phyloP scores from a whole-genome alignment of 1,140 invertebrate species.

The Epicauta chinensis region DNA sequence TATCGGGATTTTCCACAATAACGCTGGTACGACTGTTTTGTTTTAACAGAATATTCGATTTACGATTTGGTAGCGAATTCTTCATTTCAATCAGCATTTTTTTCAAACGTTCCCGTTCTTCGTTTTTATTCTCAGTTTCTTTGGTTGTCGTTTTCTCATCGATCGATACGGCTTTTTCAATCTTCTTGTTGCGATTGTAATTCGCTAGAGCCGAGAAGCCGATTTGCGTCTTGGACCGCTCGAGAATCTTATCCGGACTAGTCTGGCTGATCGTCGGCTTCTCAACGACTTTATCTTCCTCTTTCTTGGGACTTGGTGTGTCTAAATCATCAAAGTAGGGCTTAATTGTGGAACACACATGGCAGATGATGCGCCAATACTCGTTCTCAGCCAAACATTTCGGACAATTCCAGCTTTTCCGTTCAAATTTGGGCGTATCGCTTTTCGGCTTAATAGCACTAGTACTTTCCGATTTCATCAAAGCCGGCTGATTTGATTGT shows the following conservation, averaged over 20 bases:
- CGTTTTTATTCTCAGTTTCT: slow-evolving; percentile 32
- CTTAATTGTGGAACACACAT: slow-evolving; percentile 47
- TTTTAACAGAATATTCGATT: slow-evolving; percentile 26
- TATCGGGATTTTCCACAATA: slow-evolving; percentile 34
- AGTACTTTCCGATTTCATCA: slow-evolving; percentile 37
- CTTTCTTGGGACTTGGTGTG: slow-evolving; percentile 6
- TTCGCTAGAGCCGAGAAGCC: slow-evolving; percentile 32
- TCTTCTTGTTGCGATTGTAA: slow-evolving; percentile 22
- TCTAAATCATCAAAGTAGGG: slow-evolving; percentile 41
- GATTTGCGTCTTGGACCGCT: slow-evolving; percentile 40
- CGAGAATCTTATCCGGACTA: slow-evolving; percentile 23
- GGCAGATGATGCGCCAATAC: slow-evolving; percentile 51
- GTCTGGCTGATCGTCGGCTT: slow-evolving; percentile 16
- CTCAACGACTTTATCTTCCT: slow-evolving; percentile 5
- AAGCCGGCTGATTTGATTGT: slow-evolving; percentile 17
- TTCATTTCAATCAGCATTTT: slow-evolving; percentile 63
- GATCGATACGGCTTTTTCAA: slow-evolving; percentile 9
- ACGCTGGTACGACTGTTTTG: slow-evolving; percentile 31
- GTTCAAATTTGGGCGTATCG: slow-evolving; percentile 32
- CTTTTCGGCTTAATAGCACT: slow-evolving; percentile 26
- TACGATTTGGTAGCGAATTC: slow-evolving; percentile 54
- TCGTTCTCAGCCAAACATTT: slow-evolving; percentile 51
- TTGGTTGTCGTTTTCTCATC: slow-evolving; percentile 17
- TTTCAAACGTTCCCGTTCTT: slow-evolving; percentile 50
- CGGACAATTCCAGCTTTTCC: slow-evolving; percentile 47